Percentiles rank a stretch among this genome's conserved stretches.
These are phyloP conservation scores for Dryocosmus kuriphilus DNA, from an alignment of 2,888 invertebrate species.

Conservation along the genomic window DNA sequence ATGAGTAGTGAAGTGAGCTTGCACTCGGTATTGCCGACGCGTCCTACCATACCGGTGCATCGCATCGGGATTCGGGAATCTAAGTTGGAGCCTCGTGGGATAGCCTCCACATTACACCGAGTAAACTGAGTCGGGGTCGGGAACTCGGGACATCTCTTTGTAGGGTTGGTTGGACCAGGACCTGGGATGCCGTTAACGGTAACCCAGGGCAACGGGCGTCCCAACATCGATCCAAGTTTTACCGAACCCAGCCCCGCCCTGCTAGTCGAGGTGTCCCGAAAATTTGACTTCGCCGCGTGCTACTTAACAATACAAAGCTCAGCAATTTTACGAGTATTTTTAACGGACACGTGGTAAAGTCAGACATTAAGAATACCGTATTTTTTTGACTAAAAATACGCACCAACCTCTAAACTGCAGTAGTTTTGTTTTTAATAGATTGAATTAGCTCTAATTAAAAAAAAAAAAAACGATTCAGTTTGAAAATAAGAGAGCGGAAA, in stretches of 20 bases:
- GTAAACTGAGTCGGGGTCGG: slow-evolving; percentile 54
- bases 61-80: slow-evolving; percentile 47
- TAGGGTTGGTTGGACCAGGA: slow-evolving; percentile 63
- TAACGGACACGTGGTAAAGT: not conserved
- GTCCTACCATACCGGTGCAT: not conserved
- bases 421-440: not conserved
- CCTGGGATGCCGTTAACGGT: slow-evolving; percentile 76
- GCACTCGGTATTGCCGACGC: slow-evolving; percentile 30
- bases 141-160: slow-evolving; percentile 58
- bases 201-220: slow-evolving; percentile 77
- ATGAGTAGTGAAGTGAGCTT: not conserved
- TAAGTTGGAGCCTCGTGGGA: slow-evolving; percentile 53
- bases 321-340: slow-evolving; percentile 1
- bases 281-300: slow-evolving; percentile 50
- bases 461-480: too few relatives aligned
- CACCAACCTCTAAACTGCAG: too few relatives aligned
- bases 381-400: too few relatives aligned
- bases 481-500: too few relatives aligned
- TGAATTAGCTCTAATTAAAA: too few relatives aligned
- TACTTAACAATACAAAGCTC: not conserved
- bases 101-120: slow-evolving; percentile 44
- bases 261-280: slow-evolving; percentile 56
- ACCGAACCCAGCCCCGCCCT: slow-evolving; percentile 76
- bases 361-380: not conserved
- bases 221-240: slow-evolving; percentile 78